Conservation (phyloP, 2,113 vertebrate species). For the Ceyx cyanopectus region DNA sequence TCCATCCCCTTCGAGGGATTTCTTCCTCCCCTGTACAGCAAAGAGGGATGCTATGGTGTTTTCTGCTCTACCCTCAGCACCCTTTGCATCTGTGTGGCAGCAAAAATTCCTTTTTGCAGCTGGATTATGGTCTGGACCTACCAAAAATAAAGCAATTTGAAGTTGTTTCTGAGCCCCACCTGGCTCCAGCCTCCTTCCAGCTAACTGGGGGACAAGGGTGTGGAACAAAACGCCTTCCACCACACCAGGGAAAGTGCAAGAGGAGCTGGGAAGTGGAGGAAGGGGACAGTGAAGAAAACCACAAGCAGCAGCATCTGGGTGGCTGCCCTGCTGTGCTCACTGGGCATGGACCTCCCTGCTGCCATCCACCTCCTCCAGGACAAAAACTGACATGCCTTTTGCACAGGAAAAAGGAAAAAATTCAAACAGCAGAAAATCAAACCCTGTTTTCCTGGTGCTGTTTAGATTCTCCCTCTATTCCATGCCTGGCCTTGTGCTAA, state of each 20-base stretch:
- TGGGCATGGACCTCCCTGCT: accelerated
- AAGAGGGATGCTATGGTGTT: background rate
- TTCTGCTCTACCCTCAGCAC: background rate
- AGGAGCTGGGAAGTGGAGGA: background rate
- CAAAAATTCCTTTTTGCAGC: background rate
- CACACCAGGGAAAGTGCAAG: too few species aligned
- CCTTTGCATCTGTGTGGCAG: background rate
- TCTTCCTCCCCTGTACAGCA: background rate
- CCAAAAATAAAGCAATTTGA: background rate
- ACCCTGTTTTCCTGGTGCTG: accelerated
- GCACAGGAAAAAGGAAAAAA: background rate
- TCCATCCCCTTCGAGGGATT: background rate
- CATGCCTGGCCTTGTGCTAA: background rate
- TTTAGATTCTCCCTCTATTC: background rate
- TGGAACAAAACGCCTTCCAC: background rate
- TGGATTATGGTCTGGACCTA: background rate
- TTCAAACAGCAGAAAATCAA: background rate
- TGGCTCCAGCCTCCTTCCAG: background rate
- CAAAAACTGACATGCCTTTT: background rate
- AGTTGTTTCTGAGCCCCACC: background rate
- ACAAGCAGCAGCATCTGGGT: accelerated
- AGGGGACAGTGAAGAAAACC: background rate
- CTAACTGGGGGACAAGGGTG: background rate
- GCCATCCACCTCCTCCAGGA: background rate
- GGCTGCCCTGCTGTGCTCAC: background rate